phyloP scores from a whole-genome alignment of 2,888 invertebrate species.

The Euphydryas editha region DNA sequence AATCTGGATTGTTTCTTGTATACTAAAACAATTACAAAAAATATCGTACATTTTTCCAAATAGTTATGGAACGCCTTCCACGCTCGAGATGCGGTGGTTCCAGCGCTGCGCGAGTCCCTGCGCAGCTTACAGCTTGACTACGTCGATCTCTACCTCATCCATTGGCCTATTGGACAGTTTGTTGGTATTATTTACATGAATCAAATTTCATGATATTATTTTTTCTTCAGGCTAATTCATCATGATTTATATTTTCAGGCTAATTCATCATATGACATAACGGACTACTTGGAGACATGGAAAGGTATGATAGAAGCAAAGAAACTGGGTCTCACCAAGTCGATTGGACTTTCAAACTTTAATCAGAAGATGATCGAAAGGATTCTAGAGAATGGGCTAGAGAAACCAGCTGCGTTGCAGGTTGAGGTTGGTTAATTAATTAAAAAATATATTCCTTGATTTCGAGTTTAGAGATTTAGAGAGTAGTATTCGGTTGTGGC shows the following conservation, averaged over 20 bases:
- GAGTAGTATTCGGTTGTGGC: too few species aligned
- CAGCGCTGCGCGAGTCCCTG: constrained; percentile 80
- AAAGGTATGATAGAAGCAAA: constrained; percentile 87
- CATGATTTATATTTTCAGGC: too few species aligned
- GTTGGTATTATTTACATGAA: constrained; percentile 27
- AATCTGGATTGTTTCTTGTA: too few species aligned
- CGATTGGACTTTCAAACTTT: constrained; percentile 91
- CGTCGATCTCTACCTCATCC: constrained; percentile 85
- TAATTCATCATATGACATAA: constrained; percentile 24
- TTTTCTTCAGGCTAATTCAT: too few species aligned
- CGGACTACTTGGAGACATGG: constrained; percentile 87
- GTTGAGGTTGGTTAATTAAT: constrained; percentile 60
- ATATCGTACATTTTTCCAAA: not conserved
- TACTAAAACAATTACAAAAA: not conserved
- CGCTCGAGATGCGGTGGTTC: constrained; percentile 78
- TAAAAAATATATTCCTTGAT: not conserved
- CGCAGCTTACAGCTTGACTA: constrained; percentile 56
- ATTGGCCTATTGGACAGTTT: constrained; percentile 37
- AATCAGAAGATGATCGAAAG: constrained; percentile 87
- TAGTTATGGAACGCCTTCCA: constrained; percentile 69
- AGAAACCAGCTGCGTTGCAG: constrained; percentile 85
- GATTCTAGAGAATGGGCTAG: constrained; percentile 73
- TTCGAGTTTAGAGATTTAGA: too few species aligned
- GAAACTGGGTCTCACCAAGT: constrained; percentile 84
- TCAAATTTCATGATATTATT: too few species aligned